These are phyloP conservation scores for Xanthorhoe designata DNA, from an alignment of 2,888 invertebrate genomes.

Conservation along the genomic window DNA sequence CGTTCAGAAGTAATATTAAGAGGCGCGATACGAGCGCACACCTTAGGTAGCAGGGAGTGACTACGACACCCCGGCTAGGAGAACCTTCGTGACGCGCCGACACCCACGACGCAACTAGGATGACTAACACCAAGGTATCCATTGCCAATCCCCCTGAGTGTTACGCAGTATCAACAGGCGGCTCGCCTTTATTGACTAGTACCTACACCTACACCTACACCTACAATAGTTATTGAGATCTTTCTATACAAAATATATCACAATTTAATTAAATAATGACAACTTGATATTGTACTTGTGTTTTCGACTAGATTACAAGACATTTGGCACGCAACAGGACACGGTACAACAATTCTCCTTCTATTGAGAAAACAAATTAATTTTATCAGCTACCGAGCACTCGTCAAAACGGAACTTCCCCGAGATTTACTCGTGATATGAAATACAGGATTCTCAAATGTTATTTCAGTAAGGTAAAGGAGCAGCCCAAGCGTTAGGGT, in stretches of 20 bases:
- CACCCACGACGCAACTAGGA: not conserved
- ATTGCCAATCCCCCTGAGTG: not conserved
- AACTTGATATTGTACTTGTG: slow-evolving; percentile 23
- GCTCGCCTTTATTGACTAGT: slow-evolving; percentile 10
- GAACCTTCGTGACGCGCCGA: not conserved
- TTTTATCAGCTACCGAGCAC: not conserved
- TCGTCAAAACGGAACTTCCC: not conserved
- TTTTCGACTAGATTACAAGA: slow-evolving; percentile 25
- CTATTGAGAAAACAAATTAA: slow-evolving; percentile 12
- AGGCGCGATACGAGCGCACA: not conserved
- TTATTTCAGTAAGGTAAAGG: slow-evolving; percentile 64
- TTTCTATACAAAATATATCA: slow-evolving; percentile 32
- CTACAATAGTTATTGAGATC: slow-evolving; percentile 26
- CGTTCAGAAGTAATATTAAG: not conserved
- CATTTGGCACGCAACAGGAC: slow-evolving; percentile 32
- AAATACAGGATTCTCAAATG: not conserved
- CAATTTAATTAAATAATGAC: slow-evolving; percentile 20
- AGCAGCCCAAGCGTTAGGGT: slow-evolving; percentile 78
- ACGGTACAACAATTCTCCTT: slow-evolving; percentile 11
- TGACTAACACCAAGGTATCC: not conserved
- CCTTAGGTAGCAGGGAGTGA: not conserved
- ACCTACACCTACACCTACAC: slow-evolving; percentile 1
- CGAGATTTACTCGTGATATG: slow-evolving; percentile 9
- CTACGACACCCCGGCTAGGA: not conserved
- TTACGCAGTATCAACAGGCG: slow-evolving; percentile 2